Evolutionary conservation across 2,113 vertebrate species (phyloP).

Genomic region (Nannobrachium achirus): DNA sequence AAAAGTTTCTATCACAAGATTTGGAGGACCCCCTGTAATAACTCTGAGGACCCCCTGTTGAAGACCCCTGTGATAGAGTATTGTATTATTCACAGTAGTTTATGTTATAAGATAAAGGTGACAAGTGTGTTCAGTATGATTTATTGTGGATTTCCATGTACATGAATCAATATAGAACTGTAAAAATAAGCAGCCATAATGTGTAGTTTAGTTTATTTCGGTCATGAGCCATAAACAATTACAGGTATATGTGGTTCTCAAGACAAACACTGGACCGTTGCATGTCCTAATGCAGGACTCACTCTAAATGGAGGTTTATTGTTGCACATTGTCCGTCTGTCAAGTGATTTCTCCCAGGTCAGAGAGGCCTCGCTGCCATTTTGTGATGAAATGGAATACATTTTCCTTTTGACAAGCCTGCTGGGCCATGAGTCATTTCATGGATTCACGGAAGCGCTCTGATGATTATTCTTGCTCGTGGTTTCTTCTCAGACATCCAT

Average conservation of each 20-base stretch:
- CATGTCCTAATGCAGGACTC: background rate
- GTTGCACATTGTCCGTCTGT: conserved; percentile 26
- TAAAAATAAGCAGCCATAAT: conserved; percentile 19
- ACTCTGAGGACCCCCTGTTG: too few species aligned
- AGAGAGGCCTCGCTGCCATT: conserved; percentile 55
- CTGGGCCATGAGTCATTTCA: conserved; percentile 36
- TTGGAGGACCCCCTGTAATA: too few species aligned
- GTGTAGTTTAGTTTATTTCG: too few species aligned
- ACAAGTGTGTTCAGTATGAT: background rate
- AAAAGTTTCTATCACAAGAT: too few species aligned
- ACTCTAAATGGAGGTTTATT: conserved; percentile 11
- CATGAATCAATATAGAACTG: background rate
- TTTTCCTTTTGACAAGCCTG: conserved; percentile 43
- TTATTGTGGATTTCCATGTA: background rate
- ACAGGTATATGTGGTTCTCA: too few species aligned
- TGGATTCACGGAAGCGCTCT: conserved; percentile 46
- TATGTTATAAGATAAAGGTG: background rate
- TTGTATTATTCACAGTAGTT: background rate
- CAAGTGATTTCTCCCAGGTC: conserved; percentile 46
- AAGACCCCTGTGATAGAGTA: too few species aligned
- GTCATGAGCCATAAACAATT: too few species aligned
- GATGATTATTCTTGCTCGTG: conserved; percentile 52
- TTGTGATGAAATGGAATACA: conserved; percentile 62
- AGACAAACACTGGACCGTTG: too few species aligned
- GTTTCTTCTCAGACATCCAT: conserved; percentile 65